A percentile compares a stretch with the other conserved stretches of the same genome.
These are phyloP conservation scores for Drosophila navojoa DNA, from an alignment of 1,140 invertebrate species.

Conservation along the genomic window DNA sequence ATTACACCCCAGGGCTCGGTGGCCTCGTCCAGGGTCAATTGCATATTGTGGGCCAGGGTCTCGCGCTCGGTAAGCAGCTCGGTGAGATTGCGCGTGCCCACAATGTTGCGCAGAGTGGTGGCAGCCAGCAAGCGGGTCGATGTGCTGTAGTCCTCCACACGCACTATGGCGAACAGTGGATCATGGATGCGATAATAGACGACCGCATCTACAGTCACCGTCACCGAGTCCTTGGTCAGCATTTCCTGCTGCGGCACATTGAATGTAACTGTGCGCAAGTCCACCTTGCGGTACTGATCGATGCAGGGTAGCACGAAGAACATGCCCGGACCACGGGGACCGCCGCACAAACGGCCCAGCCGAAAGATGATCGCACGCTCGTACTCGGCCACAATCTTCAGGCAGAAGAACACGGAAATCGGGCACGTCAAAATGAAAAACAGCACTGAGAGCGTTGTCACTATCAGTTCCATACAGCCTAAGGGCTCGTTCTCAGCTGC, in stretches of 20 bases:
- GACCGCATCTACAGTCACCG: constrained; percentile 95
- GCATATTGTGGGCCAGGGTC: constrained; percentile 87
- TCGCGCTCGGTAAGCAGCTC: constrained; percentile 90
- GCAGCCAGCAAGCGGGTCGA: constrained; percentile 93
- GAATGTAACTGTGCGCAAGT: constrained; percentile 86
- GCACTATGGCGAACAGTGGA: constrained; percentile 91
- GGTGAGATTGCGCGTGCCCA: constrained; percentile 96
- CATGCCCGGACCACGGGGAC: constrained; percentile 89
- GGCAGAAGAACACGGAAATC: no score
- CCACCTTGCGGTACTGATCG: constrained; percentile 95
- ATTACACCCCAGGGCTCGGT: constrained; percentile 99
- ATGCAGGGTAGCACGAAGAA: constrained; percentile 95
- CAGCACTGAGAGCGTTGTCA: no score
- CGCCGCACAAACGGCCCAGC: constrained; percentile 87
- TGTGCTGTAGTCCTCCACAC: constrained; percentile 90
- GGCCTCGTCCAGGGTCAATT: constrained; percentile 87
- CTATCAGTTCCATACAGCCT: no score
- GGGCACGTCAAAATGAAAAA: no score
- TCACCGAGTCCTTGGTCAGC: constrained; percentile 95
- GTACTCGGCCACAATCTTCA: no score
- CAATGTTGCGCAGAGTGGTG: constrained; percentile 94
- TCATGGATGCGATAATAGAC: constrained; percentile 94
- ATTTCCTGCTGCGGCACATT: constrained; percentile 87
- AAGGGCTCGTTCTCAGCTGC: no score
- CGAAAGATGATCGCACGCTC: no score